A percentile compares a stretch with the other conserved stretches of the same genome.
phyloP scores from a whole-genome alignment of 2,888 invertebrate genomes.

The Camptogramma bilineatum region DNA sequence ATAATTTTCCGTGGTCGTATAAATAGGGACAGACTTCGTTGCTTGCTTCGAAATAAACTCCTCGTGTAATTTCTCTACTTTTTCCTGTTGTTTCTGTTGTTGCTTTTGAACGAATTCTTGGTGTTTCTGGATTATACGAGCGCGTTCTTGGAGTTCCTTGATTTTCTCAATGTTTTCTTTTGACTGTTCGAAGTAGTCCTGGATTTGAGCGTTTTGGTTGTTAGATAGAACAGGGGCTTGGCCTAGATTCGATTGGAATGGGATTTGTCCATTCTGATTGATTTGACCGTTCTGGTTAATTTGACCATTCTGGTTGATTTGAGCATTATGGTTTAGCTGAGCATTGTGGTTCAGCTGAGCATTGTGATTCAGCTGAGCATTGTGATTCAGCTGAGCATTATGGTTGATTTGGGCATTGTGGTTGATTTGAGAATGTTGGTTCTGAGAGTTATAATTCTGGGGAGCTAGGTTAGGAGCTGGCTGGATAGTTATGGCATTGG shows the following conservation, averaged over 20 bases:
- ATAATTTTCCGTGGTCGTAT: conserved; percentile 79
- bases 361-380: conserved; percentile 25
- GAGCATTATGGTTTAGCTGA: conserved; percentile 21
- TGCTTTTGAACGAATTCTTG: conserved; percentile 92
- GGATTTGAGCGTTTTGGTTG: conserved; percentile 82
- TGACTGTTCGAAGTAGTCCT: conserved; percentile 86
- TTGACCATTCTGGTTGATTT: conserved; percentile 23
- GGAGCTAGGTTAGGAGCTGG: conserved; percentile 78
- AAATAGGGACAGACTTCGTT: conserved; percentile 84
- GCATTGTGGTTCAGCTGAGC: conserved; percentile 24
- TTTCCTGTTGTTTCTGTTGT: conserved; percentile 91
- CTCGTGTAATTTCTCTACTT: conserved; percentile 89
- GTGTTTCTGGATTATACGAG: conserved; percentile 90
- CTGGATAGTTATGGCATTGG: conserved; percentile 77
- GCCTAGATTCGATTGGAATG: conserved; percentile 71
- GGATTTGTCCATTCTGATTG: conserved; percentile 57
- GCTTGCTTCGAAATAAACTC: conserved; percentile 90
- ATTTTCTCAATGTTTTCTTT: conserved; percentile 86
- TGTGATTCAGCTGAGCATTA: conserved; percentile 49
- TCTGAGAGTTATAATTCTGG: conserved; percentile 60
- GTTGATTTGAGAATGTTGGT: conserved; percentile 50
- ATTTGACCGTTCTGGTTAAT: conserved; percentile 27
- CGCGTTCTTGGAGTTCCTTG: conserved; percentile 89
- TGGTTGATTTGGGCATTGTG: conserved; percentile 49
- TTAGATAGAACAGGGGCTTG: conserved; percentile 78